These are phyloP conservation scores for Saccostrea echinata DNA, from an alignment of 1,140 invertebrate genomes.

Conservation along the genomic window DNA sequence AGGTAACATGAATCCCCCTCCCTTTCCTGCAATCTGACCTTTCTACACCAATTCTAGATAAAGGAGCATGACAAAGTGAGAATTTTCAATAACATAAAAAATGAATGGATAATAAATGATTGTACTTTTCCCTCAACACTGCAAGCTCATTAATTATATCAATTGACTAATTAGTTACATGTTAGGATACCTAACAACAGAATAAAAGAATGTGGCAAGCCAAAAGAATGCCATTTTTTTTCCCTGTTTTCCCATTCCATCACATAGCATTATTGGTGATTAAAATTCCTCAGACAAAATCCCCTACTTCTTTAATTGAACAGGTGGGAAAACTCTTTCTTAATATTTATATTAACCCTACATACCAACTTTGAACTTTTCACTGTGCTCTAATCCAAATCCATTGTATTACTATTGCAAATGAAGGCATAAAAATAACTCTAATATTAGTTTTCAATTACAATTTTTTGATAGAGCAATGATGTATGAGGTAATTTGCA, in stretches of 20 bases:
- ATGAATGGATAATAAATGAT: not conserved
- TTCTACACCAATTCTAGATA: not conserved
- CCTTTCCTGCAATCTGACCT: not conserved
- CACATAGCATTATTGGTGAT: not conserved
- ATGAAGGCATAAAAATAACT: constrained; percentile 1
- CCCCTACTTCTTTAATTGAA: constrained; percentile 27
- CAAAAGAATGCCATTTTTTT: constrained; percentile 6
- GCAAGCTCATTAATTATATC: constrained; percentile 2
- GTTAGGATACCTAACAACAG: not conserved
- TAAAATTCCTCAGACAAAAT: constrained; percentile 12
- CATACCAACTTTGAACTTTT: constrained; percentile 8
- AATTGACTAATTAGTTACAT: constrained; percentile 30
- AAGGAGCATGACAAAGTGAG: not conserved
- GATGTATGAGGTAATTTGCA: not conserved
- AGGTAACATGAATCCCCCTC: too few relatives aligned
- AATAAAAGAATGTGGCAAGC: constrained; percentile 9
- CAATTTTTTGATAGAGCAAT: not conserved
- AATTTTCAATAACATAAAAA: constrained; percentile 26
- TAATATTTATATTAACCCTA: not conserved
- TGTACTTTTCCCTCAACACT: not conserved
- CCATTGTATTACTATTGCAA: not conserved
- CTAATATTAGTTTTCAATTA: not conserved
- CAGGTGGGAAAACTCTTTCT: not conserved
- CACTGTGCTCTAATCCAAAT: not conserved
- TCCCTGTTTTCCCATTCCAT: not conserved